Conservation (phyloP, 2,113 vertebrate genomes). For the Cyphomyrus discorhynchus region DNA sequence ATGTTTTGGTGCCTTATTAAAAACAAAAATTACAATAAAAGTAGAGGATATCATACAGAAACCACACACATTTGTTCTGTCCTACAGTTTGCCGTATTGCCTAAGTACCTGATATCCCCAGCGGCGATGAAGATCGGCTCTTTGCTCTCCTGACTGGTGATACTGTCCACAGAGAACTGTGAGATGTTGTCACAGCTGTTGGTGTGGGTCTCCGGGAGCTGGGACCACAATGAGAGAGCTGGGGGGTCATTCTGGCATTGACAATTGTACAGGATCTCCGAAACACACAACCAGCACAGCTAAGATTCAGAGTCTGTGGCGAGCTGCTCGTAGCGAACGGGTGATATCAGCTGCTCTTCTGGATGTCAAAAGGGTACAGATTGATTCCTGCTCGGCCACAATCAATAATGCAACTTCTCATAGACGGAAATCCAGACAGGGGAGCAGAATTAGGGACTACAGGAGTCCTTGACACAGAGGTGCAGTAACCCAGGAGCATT, state of each 20-base stretch:
- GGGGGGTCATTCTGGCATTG: not conserved
- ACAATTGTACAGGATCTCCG: not conserved
- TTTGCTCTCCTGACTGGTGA: conserved; percentile 92
- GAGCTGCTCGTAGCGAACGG: not conserved
- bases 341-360: not conserved
- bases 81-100: not conserved
- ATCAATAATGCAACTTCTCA: not conserved
- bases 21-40: not conserved
- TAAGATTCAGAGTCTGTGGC: not conserved
- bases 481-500: not conserved
- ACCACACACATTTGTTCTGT: not conserved
- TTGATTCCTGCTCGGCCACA: not conserved
- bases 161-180: conserved; percentile 95
- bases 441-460: not conserved
- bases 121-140: conserved; percentile 91
- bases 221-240: not conserved
- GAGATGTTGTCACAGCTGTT: conserved; percentile 98
- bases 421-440: not conserved
- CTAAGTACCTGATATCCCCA: conserved; percentile 80
- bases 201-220: conserved; percentile 84
- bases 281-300: not conserved
- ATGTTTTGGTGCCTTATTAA: not conserved
- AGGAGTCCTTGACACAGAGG: not conserved
- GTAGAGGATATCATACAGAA: not conserved
- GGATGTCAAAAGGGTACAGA: not conserved